phyloP scores from a whole-genome alignment of 2,113 vertebrate species.

The Platichthys stellatus region DNA sequence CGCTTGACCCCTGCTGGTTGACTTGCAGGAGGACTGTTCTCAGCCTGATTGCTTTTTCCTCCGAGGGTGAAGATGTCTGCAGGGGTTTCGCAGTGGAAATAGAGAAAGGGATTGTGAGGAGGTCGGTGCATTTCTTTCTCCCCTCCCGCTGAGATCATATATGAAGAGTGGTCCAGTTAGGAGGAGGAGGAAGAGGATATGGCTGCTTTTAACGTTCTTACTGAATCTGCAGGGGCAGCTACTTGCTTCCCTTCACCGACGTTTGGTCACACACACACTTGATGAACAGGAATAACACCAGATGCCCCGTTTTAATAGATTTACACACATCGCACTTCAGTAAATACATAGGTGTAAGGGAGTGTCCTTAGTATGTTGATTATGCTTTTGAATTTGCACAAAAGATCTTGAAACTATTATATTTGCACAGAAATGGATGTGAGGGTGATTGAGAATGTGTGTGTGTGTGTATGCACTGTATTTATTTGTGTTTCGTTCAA shows the following conservation, averaged over 20 bases:
- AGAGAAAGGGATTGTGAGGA: slow-evolving; percentile 1
- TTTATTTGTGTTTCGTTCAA: slow-evolving; percentile 44
- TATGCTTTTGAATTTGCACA: slow-evolving; percentile 67
- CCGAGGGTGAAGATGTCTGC: slow-evolving; percentile 25
- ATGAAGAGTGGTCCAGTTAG: slow-evolving; percentile 26
- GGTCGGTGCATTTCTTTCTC: slow-evolving; percentile 22
- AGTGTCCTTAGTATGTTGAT: slow-evolving; percentile 37
- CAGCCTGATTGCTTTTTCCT: slow-evolving; percentile 58
- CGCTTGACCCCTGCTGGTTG: slow-evolving; percentile 43
- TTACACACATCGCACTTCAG: slow-evolving; percentile 11
- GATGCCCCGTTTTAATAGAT: slow-evolving; percentile 1
- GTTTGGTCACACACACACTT: slow-evolving; percentile 30
- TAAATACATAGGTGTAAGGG: slow-evolving; percentile 14
- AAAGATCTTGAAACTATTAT: slow-evolving; percentile 34
- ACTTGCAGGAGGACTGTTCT: slow-evolving; percentile 32
- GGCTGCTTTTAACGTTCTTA: slow-evolving; percentile 44
- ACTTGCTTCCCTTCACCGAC: slow-evolving; percentile 47
- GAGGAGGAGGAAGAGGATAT: slow-evolving; percentile 14
- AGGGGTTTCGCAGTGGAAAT: slow-evolving; percentile 16
- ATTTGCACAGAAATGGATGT: slow-evolving; percentile 67
- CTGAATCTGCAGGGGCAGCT: slow-evolving; percentile 67
- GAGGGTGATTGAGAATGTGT: slow-evolving; percentile 14
- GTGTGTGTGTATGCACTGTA: neutral
- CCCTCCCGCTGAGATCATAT: slow-evolving; percentile 15
- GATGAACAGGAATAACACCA: slow-evolving; percentile 34